Evolutionary conservation across 1,140 invertebrate species (phyloP), one percentile per base, ranked within the genome.

Genomic region (Drosophila carrolli): DNA sequence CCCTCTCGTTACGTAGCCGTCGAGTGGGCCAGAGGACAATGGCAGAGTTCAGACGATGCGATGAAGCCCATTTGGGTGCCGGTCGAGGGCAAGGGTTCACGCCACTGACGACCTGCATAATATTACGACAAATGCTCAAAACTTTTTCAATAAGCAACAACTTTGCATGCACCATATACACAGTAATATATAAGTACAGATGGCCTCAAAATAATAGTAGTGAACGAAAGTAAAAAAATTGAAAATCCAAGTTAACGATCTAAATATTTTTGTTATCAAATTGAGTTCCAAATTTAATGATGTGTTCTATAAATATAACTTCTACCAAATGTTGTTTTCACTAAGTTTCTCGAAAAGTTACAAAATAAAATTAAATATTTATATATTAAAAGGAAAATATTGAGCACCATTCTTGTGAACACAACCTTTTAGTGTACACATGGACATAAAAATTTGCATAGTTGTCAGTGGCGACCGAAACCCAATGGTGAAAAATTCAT

Each of bases 61-160:
- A 59, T 13, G 61, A 57, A 74, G 73, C 56, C 74, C 62, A 44
- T 70, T 76, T 46, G 43, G 74, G 43, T 44, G 55, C 16, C 67
- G 40, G 35, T 32, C n/a, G 19, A 11, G 32, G 50, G 53, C 61
- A 88, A 82, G 82, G 82, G 82, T 78, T 82, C 71, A 59, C 29
- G 50, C 38, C 55, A 44, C 71, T 62, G 47, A 41, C 63, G 82
- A 86, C 83, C 83, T 86, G 83, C 79, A 86, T 86, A 86, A 79
- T 83, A 88, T 88, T 88, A 86, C 62, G 83, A 70, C 83, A 86
- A 86, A 88, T 88, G 83, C 56, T 82, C 35, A 59, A 68, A 86
- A 86, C 83, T 86, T 86, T 86, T 86, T 88, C 83, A 86, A 86
- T 86, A 86, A 86, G 66, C 72, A 82, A 50, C 78, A 88, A 82